Evolutionary conservation across 2,888 invertebrate species (phyloP), one percentile per base, ranked within the genome.

Genomic region (Hipparchia sbordonii): DNA sequence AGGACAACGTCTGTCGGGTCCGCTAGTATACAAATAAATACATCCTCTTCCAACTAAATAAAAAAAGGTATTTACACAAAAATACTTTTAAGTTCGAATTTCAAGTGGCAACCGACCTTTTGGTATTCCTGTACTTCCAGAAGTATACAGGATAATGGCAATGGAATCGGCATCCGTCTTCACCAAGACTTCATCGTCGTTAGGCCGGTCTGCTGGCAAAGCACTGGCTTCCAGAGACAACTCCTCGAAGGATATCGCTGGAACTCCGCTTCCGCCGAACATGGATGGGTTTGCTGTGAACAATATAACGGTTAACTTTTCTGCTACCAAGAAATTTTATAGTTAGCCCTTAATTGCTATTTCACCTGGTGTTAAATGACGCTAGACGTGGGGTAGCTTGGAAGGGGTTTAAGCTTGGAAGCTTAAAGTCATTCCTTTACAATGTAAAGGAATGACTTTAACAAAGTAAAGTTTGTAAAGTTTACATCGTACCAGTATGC

Each of bases 41-140:
- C 39, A 39, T 39, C 39, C 39, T 4, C 1, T 39, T 0, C 0
- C 10, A 10, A 52, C 12, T n/a, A 52, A 9, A 9, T 52, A 54
- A 12, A 23, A 23, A 23, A 23, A n/a, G n/a, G 23, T 23, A 23
- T 0, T 23, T 23, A 23, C 23, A 23, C 23, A 23, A 23, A 52
- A 10, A 10, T 52, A 51, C 4, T 52, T 52, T 52, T 52, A 6
- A 54, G n/a, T 12, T 54, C n/a, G n/a, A 54, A n/a, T 6, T 12
- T 23, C 23, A 23, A 23, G 23, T 23, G 23, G 23, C 23, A 48
- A 48, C 77, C 59, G 79, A 95, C 97, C 98, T 95, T 98, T 98
- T 6, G 98, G 98, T 23, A 97, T 92, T 0, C 98, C 98, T 0
- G 98, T 98, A 83, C 98, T 98, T 12, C 98, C 98, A 46, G 98